Evolutionary conservation across 1,140 invertebrate genomes (phyloP).

Genomic region (Schlechtendalia chinensis): DNA sequence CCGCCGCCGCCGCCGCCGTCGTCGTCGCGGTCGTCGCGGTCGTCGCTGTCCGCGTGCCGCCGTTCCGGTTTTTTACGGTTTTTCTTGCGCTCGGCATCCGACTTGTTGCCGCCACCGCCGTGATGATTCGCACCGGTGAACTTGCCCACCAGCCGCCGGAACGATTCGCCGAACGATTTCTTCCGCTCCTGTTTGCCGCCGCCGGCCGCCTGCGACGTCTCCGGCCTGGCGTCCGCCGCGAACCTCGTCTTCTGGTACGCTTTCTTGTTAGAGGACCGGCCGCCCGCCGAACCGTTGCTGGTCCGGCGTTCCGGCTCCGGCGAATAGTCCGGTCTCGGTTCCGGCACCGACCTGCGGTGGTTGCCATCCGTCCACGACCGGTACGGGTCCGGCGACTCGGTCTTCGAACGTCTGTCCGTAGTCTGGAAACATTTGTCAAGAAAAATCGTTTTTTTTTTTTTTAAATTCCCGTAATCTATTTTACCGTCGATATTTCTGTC

Average conservation of each 20-base stretch:
- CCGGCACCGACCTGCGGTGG: conserved; percentile 54
- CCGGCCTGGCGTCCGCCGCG: conserved; percentile 60
- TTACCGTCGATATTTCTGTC: too few species aligned
- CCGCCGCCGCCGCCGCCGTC: conserved; percentile 55
- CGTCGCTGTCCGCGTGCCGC: conserved; percentile 52
- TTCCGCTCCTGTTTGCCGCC: conserved; percentile 58
- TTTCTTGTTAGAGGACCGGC: conserved; percentile 58
- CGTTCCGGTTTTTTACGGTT: conserved; percentile 43
- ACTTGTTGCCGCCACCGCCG: conserved; percentile 57
- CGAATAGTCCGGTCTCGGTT: conserved; percentile 70
- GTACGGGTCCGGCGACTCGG: conserved; percentile 55
- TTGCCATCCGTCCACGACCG: conserved; percentile 55
- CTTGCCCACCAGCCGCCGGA: conserved; percentile 74
- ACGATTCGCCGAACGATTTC: conserved; percentile 61
- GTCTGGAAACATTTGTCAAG: conserved; percentile 48
- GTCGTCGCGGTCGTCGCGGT: conserved; percentile 51
- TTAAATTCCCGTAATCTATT: too few species aligned
- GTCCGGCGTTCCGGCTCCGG: conserved; percentile 59
- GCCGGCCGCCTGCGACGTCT: conserved; percentile 60
- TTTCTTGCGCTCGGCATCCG: conserved; percentile 49
- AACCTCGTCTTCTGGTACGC: conserved; percentile 68
- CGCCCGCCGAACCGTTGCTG: conserved; percentile 23
- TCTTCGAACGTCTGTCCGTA: conserved; percentile 59
- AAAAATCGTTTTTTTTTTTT: neutral
- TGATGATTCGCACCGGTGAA: conserved; percentile 66